Percentiles rank a stretch among this genome's conserved stretches.
Conservation (phyloP, 2,888 invertebrate genomes). For the Caenorhabditis virilis region DNA sequence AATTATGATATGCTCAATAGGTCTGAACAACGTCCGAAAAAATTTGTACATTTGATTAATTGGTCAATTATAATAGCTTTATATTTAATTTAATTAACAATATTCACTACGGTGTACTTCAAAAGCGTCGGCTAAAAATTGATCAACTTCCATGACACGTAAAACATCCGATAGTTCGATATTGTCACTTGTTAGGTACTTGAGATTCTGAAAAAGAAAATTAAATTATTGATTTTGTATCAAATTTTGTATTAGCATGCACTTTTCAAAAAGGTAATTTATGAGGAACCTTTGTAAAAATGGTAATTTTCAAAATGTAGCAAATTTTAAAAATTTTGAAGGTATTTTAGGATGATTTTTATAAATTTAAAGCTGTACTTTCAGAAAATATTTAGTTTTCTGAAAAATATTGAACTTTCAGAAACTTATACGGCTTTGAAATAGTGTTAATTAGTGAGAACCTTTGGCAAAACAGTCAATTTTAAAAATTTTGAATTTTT, state of each 20-base stretch:
- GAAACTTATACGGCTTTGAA: too few species aligned
- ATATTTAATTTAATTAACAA: too few species aligned
- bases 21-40: too few species aligned
- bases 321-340: not conserved
- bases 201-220: constrained; percentile 34
- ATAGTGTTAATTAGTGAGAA: too few species aligned
- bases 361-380: not conserved
- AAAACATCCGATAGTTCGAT: constrained; percentile 42
- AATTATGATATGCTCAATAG: too few species aligned
- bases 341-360: not conserved
- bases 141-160: constrained; percentile 39
- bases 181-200: constrained; percentile 40
- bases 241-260: not conserved
- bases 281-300: not conserved
- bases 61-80: too few species aligned
- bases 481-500: too few species aligned
- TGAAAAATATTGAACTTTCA: too few species aligned
- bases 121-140: constrained; percentile 21
- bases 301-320: not conserved
- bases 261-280: not conserved
- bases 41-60: too few species aligned
- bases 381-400: too few species aligned
- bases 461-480: too few species aligned
- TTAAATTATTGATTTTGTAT: not conserved
- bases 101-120: constrained; percentile 28